These are phyloP conservation scores for Callospermophilus lateralis DNA, from an alignment of 2,113 vertebrate species.

Conservation along the genomic window DNA sequence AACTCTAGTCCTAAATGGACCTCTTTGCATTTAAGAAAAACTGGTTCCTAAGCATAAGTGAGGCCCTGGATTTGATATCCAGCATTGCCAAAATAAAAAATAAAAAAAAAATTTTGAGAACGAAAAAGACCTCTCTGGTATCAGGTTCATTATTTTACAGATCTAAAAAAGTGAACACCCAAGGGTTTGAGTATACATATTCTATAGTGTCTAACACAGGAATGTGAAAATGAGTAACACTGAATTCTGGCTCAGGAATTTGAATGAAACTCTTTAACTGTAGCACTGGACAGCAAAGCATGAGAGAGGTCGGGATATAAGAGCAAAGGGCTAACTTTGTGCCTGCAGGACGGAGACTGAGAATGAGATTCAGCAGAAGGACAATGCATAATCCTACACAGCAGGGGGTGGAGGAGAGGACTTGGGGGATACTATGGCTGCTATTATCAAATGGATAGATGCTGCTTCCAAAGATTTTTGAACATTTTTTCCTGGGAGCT, in stretches of 20 bases:
- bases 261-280: not conserved
- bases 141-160: not conserved
- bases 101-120: not conserved
- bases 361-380: not conserved
- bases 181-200: not conserved
- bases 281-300: not conserved
- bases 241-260: not conserved
- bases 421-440: not conserved
- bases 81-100: not conserved
- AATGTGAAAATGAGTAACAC: not conserved
- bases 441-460: not conserved
- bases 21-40: not conserved
- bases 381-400: not conserved
- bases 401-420: too few relatives aligned
- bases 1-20: not conserved
- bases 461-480: not conserved
- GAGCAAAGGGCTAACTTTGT: not conserved
- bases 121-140: slow-evolving; percentile 15
- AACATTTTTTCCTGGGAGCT: not conserved
- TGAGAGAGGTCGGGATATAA: too few relatives aligned
- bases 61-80: not conserved
- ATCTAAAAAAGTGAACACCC: not conserved
- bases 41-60: not conserved
- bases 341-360: not conserved
- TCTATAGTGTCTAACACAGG: not conserved